Evolutionary conservation across 2,888 invertebrate genomes (phyloP), one percentile per base, ranked within the genome.

Genomic region (Caenorhabditis auriculariae): DNA sequence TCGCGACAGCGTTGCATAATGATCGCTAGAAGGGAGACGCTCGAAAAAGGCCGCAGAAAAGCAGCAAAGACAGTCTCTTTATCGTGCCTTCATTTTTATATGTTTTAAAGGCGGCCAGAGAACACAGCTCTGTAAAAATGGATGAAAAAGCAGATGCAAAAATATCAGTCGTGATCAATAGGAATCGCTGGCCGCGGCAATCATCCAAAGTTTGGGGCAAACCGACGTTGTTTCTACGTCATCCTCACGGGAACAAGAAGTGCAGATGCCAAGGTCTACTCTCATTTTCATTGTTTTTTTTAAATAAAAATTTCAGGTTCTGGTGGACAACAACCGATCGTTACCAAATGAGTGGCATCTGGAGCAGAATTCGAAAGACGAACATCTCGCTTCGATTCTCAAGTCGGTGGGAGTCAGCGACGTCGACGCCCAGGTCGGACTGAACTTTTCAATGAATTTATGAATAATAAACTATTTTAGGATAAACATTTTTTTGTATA

Each of bases 171-270:
- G n/a, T n/a, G n/a, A n/a, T n/a, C n/a, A n/a, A n/a, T 58, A 37
- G 81, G 81, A 19, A 48, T 78, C 32, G 63, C 69, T 4, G 81
- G 81, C 28, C 62, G 81, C 29, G 81, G 81, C 15, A 64, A 72
- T 47, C 72, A 75, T 50, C 64, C 69, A 23, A 69, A 70, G 41
- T 81, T 78, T 55, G 81, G 81, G 6, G 69, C 81, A 4, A 81
- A 81, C 51, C 60, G 66, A 32, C 47, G 72, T 17, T 62, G 61
- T 21, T 66, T 56, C 44, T 80, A 76, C 46, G 62, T 79, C 6
- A 64, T 79, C 17, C 26, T 66, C 27, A 38, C 49, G n/a, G 61
- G 66, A 12, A 60, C 46, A 7, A 51, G 43, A 15, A 54, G 41
- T n/a, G 32, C 32, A 3, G 51, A 57, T 23, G 42, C 38, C 12